phyloP scores from a whole-genome alignment of 2,797 vertebrate species.

The Thunnus albacares region DNA sequence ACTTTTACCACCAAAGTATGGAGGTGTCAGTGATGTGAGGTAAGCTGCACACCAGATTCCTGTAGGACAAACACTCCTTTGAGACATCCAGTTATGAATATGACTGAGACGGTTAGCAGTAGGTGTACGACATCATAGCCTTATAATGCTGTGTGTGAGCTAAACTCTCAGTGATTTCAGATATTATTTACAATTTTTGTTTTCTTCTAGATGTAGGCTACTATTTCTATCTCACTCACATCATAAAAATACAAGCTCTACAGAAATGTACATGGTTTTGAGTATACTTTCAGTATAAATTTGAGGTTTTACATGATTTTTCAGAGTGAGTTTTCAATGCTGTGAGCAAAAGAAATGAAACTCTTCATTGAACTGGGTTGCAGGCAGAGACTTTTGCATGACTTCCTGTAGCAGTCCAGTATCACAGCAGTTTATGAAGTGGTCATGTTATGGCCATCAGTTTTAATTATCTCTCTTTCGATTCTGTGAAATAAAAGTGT shows the following conservation, averaged over 20 bases:
- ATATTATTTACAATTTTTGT: neutral
- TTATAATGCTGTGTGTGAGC: too few species aligned
- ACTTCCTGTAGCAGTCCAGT: too few species aligned
- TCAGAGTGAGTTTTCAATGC: too few species aligned
- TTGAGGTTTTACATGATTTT: neutral
- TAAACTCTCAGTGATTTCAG: neutral
- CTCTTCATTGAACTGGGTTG: neutral
- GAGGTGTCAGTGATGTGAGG: constrained; percentile 11
- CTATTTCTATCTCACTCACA: neutral
- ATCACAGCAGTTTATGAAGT: too few species aligned
- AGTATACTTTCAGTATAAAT: neutral
- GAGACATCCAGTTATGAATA: neutral
- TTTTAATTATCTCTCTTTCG: too few species aligned
- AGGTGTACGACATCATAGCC: too few species aligned
- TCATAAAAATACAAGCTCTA: too few species aligned
- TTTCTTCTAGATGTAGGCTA: neutral
- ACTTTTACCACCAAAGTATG: constrained; percentile 23
- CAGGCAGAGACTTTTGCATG: neutral
- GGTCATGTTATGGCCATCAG: too few species aligned
- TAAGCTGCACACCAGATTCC: neutral
- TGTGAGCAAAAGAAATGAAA: neutral
- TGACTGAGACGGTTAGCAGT: neutral
- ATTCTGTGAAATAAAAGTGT: too few species aligned
- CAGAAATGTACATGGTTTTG: neutral
- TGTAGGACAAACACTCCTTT: neutral